Evolutionary conservation across 1,140 invertebrate species (phyloP), one percentile per base, ranked within the genome.

Genomic region (Solenopsis invicta): DNA sequence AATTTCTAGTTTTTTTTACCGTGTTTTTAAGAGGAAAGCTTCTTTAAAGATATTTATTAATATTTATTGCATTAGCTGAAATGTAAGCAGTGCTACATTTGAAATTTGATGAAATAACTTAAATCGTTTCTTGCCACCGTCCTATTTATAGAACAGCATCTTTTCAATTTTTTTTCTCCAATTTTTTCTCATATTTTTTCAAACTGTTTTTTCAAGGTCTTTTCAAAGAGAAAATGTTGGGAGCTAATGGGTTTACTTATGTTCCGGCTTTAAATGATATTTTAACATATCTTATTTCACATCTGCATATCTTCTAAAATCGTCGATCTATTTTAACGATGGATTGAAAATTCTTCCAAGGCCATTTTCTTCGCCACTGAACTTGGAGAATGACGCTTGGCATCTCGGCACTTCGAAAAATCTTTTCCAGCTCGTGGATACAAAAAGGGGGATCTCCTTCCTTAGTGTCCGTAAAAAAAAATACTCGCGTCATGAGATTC

Each of bases 361-460:
- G 69, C 29, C 13, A 48, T 74, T 84, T 84, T 84, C 54, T 84
- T 34, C 37, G 54, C 41, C 69, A 62, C 80, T 84, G 69, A 84
- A 84, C 80, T 84, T 75, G 80, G 54, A 50, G 41, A 61, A 74
- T 74, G 48, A 50, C 29, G 48, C 77, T 52, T 67, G 78, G 37
- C 67, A 45, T 82, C 52, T 82, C 54, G 13, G 12, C 52, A 82
- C 66, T 82, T 84, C 69, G 69, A 74, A 75, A 29, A 75, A 62
- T 75, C 34, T 84, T 74, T 75, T 75, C 80, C 67, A 74, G 80
- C 54, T 84, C n/a, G 4, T 75, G 54, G 29, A 24, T 50, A 50
- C 2, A 59, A 62, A 74, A 59, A 59, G 64, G 8, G 80, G 6
- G 61, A 56, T 75, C 54, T 74, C 18, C 59, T 59, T 50, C n/a